These are phyloP conservation scores for Saturnia japonica DNA, from an alignment of 2,888 invertebrate genomes.

Conservation along the genomic window DNA sequence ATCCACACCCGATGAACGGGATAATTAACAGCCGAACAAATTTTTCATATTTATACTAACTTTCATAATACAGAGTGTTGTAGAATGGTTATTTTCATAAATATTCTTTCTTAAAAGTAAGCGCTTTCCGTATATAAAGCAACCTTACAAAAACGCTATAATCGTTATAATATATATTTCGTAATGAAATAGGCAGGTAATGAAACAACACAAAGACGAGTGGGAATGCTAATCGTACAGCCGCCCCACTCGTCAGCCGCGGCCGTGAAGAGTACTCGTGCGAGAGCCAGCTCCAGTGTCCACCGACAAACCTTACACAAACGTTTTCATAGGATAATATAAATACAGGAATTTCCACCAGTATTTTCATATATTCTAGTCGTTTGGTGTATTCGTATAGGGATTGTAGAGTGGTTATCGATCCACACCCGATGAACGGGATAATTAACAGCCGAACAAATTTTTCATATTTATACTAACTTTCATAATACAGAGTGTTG, in stretches of 20 bases:
- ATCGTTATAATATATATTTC: background rate
- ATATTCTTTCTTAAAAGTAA: background rate
- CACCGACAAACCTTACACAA: background rate
- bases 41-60: background rate
- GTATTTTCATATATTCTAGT: background rate
- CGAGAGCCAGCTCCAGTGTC: background rate
- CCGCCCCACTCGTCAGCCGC: background rate
- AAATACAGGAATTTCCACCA: background rate
- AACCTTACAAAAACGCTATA: background rate
- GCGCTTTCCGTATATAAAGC: background rate
- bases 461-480: background rate
- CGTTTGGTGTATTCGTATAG: background rate
- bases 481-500: background rate
- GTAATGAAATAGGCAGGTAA: background rate
- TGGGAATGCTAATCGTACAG: background rate
- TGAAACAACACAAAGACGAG: background rate
- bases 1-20: background rate
- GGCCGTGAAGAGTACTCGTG: background rate
- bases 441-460: background rate
- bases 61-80: background rate
- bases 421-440: background rate
- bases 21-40: background rate
- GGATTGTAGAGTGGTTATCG: background rate
- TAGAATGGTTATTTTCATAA: background rate
- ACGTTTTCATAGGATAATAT: slow-evolving; percentile 11